phyloP scores from a whole-genome alignment of 2,797 vertebrate genomes.

The Cyprinella venusta region DNA sequence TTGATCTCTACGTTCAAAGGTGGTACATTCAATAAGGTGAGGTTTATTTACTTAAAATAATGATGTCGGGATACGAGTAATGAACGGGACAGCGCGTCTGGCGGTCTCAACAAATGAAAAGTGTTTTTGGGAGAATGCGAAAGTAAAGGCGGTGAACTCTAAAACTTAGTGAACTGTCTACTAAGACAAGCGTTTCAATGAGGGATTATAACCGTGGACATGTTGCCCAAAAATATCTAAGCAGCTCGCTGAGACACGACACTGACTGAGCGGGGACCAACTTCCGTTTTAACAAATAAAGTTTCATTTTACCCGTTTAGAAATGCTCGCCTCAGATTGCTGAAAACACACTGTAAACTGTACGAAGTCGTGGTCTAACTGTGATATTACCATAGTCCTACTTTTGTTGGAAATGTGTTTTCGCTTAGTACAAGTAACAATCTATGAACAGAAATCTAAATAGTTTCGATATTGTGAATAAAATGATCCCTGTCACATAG shows the following conservation, averaged over 20 bases:
- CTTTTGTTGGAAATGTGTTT: neutral
- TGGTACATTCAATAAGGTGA: neutral
- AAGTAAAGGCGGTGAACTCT: neutral
- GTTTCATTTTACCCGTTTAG: neutral
- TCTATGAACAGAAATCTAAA: no score
- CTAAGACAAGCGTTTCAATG: neutral
- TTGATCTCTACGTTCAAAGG: neutral
- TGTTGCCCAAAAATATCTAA: neutral
- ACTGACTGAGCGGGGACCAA: neutral
- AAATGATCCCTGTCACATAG: neutral
- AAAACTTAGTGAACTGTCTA: neutral
- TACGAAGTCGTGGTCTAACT: neutral
- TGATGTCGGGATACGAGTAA: neutral
- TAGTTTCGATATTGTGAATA: no score
- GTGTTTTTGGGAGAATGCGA: neutral
- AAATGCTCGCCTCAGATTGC: no score
- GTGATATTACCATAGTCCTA: no score
- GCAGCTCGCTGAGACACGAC: neutral
- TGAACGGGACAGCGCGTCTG: neutral
- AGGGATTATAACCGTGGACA: neutral
- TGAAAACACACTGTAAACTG: neutral
- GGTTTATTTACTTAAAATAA: neutral
- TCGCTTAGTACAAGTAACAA: neutral
- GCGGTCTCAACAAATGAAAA: neutral
- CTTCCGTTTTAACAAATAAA: neutral